Evolutionary conservation across 1,140 invertebrate species (phyloP), one percentile per base, ranked within the genome.

Genomic region (Pseudoatta argentina): DNA sequence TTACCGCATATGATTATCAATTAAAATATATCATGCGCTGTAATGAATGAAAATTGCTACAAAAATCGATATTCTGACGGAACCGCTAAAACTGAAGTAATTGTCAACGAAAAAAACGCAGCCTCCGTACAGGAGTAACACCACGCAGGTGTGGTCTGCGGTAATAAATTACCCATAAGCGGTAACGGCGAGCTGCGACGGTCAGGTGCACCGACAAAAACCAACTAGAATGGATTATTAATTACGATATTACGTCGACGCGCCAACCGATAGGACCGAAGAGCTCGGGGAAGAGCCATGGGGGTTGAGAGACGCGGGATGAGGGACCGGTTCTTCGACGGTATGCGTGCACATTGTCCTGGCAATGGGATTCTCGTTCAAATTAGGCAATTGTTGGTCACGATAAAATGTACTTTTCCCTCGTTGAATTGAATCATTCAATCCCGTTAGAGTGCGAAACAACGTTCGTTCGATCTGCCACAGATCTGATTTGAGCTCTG

Each of bases 181-280:
- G 91, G 87, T 86, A 88, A 73, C 90, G 87, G 87, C 78, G 78
- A 86, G 81, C 85, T 91, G 86, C 88, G 89, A 91, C 88, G 88
- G 91, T 93, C 92, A 91, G 90, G 89, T 88, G 89, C 86, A 53
- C 86, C 87, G 67, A 73, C 86, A 93, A 94, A 94, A 94, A 94
- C 86, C 61, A 75, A 63, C 69, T 86, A 88, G 93, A 94, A 95
- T 95, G 93, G 94, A 93, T 94, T 94, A 95, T 95, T 95, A 94
- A 95, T 95, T 94, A 92, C 93, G 86, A 93, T 92, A 93, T 93
- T 89, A 77, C 72, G 89, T 86, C 89, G 78, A 76, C 88, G 75
- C 21, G 21, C 39, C 18, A n/a, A 21, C 44, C 30, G n/a, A 30
- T 34, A 24, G 44, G 55, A 18, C n/a, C 18, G 67, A 69, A 64